Evolutionary conservation across 2,113 vertebrate species (phyloP), one percentile per base, ranked within the genome.

Genomic region (Hippocampus zosterae): DNA sequence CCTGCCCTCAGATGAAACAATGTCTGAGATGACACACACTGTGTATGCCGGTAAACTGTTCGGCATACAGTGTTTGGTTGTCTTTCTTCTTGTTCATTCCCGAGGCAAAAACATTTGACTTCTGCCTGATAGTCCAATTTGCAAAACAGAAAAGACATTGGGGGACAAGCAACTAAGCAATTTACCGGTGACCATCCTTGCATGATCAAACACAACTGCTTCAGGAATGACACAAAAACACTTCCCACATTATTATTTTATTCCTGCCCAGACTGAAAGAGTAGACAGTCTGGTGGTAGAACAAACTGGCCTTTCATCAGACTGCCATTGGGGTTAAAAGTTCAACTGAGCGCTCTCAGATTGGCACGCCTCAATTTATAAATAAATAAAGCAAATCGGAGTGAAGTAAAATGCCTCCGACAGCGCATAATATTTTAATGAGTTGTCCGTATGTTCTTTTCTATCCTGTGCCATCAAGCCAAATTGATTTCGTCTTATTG

Each of bases 1-100:
- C 68, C 82, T 91, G 88, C 88, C 89, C 81, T 68, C 67, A 65
- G 85, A 90, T 90, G 67, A 91, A 90, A 85, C 87, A 18, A 18
- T 18, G 46, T 66, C 74, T 78, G 67, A 65, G 75, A 72, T 89
- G 73, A 85, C 81, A 65, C 44, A 72, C 68, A 73, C 67, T 0
- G 41, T 70, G 73, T 80, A 42, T 59, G 71, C 67, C 33, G 67
- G 42, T 70, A 62, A 76, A 67, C 37, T 67, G 79, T 75, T 27
- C 25, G 25, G 25, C 25, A 27, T 27, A 27, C 25, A 27, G 25
- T 2, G 25, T 27, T 27, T 27, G 25, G 25, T 27, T 27, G 25
- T 27, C 25, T 27, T 27, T 27, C 25, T 27, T 27, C 25, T 27
- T 65, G 41, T 44, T 46, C 42, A 25, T 9, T 62, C 8, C 21